phyloP scores from a whole-genome alignment of 2,113 vertebrate genomes.

The Brienomyrus longianalis region DNA sequence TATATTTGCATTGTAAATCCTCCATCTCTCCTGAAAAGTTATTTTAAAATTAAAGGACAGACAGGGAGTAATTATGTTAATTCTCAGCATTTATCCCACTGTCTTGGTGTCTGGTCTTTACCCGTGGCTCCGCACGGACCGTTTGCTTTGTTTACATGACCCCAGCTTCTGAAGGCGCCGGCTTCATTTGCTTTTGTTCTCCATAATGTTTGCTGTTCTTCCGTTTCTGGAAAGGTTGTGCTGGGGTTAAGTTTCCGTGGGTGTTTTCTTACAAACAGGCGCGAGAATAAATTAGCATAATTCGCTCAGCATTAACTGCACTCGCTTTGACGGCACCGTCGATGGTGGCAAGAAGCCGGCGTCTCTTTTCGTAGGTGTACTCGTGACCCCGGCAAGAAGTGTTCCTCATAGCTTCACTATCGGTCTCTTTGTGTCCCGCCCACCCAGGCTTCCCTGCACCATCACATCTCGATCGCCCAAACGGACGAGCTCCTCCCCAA shows the following conservation, averaged over 20 bases:
- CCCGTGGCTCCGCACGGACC: not conserved
- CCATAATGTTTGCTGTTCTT: not conserved
- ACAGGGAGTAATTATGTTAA: not conserved
- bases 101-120: not conserved
- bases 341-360: not conserved
- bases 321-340: not conserved
- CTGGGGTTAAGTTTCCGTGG: not conserved
- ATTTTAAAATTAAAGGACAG: not conserved
- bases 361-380: not conserved
- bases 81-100: not conserved
- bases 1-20: not conserved
- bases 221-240: not conserved
- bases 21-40: not conserved
- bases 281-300: not conserved
- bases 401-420: not conserved
- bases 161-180: not conserved
- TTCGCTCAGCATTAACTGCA: not conserved
- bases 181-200: not conserved
- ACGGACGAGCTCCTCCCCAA: conserved; percentile 81
- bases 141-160: not conserved
- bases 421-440: conserved; percentile 24
- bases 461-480: conserved; percentile 92
- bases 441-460: conserved; percentile 85
- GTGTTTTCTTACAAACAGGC: not conserved
- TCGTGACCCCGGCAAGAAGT: not conserved